A percentile compares a stretch with the other conserved stretches of the same genome.
Conservation (phyloP, 1,140 invertebrate species). For the Trichonephila clavipes region DNA sequence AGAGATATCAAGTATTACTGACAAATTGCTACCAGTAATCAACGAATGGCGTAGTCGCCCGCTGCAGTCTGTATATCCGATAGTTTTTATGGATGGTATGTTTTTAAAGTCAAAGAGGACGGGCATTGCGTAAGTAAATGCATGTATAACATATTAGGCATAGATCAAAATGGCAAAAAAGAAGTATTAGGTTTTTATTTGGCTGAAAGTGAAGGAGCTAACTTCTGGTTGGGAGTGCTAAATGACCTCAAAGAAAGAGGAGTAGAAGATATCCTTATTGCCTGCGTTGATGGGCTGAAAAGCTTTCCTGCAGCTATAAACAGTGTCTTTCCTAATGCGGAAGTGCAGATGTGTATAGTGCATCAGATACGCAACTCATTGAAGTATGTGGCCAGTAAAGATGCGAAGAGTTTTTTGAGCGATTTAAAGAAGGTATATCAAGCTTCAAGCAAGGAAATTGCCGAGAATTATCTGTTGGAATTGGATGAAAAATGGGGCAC, state of each 20-base stretch:
- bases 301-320: conserved; percentile 63
- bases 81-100: background rate
- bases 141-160: conserved; percentile 37
- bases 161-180: conserved; percentile 3
- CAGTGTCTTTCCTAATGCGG: background rate
- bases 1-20: too few relatives aligned
- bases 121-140: background rate
- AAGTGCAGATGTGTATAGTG: conserved; percentile 8
- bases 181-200: conserved; percentile 42
- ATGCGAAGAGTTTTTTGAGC: conserved; percentile 38
- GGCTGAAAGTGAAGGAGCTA: conserved; percentile 57
- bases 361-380: conserved; percentile 48
- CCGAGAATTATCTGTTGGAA: conserved; percentile 39
- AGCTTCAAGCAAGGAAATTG: conserved; percentile 47
- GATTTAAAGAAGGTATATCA: conserved; percentile 19
- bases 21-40: too few relatives aligned
- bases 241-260: conserved; percentile 58
- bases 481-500: conserved; percentile 29
- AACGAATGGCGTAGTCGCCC: too few relatives aligned
- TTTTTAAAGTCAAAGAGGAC: conserved; percentile 8
- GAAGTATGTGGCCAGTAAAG: conserved; percentile 48
- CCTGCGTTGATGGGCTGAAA: conserved; percentile 64
- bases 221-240: conserved; percentile 64
- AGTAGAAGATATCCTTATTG: conserved; percentile 50
- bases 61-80: too few relatives aligned